These are phyloP conservation scores for Cephalopholis sonnerati DNA, from an alignment of 2,113 vertebrate genomes.

Conservation along the genomic window DNA sequence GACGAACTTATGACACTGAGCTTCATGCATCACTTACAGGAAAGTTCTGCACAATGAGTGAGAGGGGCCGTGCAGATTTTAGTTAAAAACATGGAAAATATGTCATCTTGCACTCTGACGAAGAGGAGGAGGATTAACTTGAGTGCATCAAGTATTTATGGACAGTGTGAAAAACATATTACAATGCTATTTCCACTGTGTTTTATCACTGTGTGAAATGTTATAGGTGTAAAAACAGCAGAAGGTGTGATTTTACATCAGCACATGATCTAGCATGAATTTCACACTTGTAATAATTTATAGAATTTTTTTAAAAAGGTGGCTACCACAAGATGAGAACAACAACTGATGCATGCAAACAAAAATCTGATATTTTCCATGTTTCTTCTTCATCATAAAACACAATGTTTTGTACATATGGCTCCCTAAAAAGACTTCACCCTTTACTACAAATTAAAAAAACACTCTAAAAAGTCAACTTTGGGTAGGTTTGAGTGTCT, in stretches of 20 bases:
- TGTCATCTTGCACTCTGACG: not conserved
- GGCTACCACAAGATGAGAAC: not conserved
- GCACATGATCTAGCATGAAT: not conserved
- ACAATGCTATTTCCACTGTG: too few relatives aligned
- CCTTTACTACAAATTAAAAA: not conserved
- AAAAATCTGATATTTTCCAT: not conserved
- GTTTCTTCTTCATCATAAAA: not conserved
- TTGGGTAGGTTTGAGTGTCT: not conserved
- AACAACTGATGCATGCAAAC: not conserved
- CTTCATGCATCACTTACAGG: not conserved
- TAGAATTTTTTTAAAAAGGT: not conserved
- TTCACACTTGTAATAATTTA: not conserved
- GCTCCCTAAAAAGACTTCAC: not conserved
- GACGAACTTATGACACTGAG: not conserved
- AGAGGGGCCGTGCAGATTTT: not conserved
- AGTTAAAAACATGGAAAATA: not conserved
- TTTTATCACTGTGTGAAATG: not conserved
- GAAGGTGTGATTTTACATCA: not conserved
- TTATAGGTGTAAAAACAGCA: not conserved
- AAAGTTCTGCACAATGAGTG: not conserved
- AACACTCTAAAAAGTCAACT: too few relatives aligned
- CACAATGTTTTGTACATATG: not conserved
- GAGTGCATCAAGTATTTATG: not conserved
- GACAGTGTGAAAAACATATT: not conserved
- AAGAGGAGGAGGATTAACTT: not conserved